Conservation (phyloP, 2,888 invertebrate species). For the Seira musarum region DNA sequence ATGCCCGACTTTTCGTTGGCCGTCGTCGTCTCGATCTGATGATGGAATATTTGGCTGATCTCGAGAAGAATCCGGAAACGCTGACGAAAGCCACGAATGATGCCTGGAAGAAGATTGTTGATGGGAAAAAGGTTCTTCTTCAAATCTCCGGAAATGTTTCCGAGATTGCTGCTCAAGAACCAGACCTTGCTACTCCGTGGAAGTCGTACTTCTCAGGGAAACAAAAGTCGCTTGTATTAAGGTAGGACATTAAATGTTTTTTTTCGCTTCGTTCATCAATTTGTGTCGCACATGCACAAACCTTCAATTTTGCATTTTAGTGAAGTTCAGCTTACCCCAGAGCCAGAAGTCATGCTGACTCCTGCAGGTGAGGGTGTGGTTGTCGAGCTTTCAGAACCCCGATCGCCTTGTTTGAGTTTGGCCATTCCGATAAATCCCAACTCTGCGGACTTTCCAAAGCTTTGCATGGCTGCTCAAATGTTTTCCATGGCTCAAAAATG, state of each 20-base stretch:
- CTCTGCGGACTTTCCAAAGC: conserved; percentile 65
- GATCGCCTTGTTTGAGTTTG: conserved; percentile 65
- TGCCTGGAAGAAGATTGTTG: conserved; percentile 65
- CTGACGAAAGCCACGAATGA: conserved; percentile 52
- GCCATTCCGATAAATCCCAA: conserved; percentile 68
- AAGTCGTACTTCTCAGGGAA: conserved; percentile 60
- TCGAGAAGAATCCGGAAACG: conserved; percentile 55
- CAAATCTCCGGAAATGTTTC: conserved; percentile 65
- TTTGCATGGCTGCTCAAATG: conserved; percentile 67
- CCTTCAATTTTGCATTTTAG: conserved; percentile 30
- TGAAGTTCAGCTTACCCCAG: conserved; percentile 57
- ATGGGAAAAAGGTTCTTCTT: conserved; percentile 55
- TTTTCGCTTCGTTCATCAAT: neutral
- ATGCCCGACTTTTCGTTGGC: conserved; percentile 68
- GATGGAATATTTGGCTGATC: conserved; percentile 59
- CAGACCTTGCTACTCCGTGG: conserved; percentile 64
- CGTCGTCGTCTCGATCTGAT: conserved; percentile 67
- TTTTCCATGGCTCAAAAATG: conserved; percentile 69
- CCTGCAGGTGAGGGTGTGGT: conserved; percentile 59
- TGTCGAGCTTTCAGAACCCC: conserved; percentile 54
- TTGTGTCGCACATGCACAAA: too few species aligned
- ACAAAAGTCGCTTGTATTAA: conserved; percentile 53
- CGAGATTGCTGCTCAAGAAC: conserved; percentile 43
- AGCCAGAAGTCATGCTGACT: conserved; percentile 62
- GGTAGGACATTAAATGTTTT: conserved; percentile 32